Conservation (phyloP, 2,888 invertebrate genomes). For the Xanthostigma xanthostigma region DNA sequence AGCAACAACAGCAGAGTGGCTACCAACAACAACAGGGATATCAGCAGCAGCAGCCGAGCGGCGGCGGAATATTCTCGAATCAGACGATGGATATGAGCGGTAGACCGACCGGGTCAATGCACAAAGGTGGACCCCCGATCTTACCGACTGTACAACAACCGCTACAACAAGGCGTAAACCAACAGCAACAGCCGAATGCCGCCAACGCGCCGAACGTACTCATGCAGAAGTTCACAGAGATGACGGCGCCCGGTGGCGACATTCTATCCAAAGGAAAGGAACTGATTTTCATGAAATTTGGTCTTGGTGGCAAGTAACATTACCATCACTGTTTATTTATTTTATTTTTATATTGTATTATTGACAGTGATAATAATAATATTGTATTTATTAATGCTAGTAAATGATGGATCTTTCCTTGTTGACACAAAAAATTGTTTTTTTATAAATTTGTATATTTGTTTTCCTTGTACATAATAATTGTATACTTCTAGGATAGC, state of each 20-base stretch:
- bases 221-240: slow-evolving; percentile 80
- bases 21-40: slow-evolving; percentile 26
- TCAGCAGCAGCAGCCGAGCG: slow-evolving; percentile 10
- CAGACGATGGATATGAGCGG: slow-evolving; percentile 15
- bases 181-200: slow-evolving; percentile 28
- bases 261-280: slow-evolving; percentile 87
- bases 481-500: too few relatives aligned
- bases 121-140: slow-evolving; percentile 37
- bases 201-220: slow-evolving; percentile 50
- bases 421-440: too few relatives aligned
- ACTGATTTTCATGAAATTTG: slow-evolving; percentile 88
- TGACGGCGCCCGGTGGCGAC: slow-evolving; percentile 78
- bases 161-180: slow-evolving; percentile 24
- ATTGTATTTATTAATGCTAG: not conserved
- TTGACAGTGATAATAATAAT: not conserved
- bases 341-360: not conserved
- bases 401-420: not conserved
- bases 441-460: too few relatives aligned
- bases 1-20: slow-evolving; percentile 22
- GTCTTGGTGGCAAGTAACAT: slow-evolving; percentile 62
- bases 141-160: slow-evolving; percentile 29
- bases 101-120: slow-evolving; percentile 15
- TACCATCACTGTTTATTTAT: slow-evolving; percentile 19
- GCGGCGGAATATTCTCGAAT: slow-evolving; percentile 5
- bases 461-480: too few relatives aligned